These are phyloP conservation scores for Sussaba pulchella DNA, from an alignment of 2,888 invertebrate genomes.

Conservation along the genomic window DNA sequence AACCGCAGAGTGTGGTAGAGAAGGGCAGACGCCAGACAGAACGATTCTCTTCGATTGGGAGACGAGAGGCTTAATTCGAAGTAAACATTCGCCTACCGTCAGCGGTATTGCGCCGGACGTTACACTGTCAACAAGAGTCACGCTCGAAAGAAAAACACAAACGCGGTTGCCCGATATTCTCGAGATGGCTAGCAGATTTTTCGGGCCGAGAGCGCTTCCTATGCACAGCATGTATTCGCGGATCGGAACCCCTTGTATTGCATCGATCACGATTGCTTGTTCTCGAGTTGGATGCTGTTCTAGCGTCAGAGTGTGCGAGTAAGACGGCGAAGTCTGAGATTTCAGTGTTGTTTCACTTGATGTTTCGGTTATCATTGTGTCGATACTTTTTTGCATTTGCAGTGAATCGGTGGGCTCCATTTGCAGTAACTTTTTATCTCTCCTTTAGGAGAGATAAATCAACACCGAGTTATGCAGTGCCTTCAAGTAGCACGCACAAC, in stretches of 20 bases:
- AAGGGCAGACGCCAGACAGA: slow-evolving; percentile 35
- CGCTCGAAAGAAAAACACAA: slow-evolving; percentile 24
- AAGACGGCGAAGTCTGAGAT: neutral
- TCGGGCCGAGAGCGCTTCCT: slow-evolving; percentile 21
- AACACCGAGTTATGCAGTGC: neutral
- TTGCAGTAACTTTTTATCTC: neutral
- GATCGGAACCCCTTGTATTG: slow-evolving; percentile 27
- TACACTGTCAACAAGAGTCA: slow-evolving; percentile 24
- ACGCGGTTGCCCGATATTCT: slow-evolving; percentile 40
- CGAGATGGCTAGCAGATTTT: slow-evolving; percentile 32
- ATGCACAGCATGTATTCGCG: slow-evolving; percentile 35
- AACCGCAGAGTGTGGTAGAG: slow-evolving; percentile 27
- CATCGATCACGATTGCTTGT: slow-evolving; percentile 30
- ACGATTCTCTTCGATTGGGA: slow-evolving; percentile 41
- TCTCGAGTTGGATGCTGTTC: slow-evolving; percentile 24
- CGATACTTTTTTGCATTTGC: neutral
- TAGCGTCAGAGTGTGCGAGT: slow-evolving; percentile 6
- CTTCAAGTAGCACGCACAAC: neutral
- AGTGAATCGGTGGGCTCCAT: neutral
- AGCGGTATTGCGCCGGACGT: neutral
- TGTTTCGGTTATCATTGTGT: slow-evolving; percentile 7
- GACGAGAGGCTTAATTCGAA: slow-evolving; percentile 28
- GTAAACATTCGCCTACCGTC: neutral
- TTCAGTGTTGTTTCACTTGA: neutral
- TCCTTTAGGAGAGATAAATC: slow-evolving; percentile 7